These are phyloP conservation scores for Rousettus madagascariensis DNA, from an alignment of 2,797 vertebrate genomes.

Conservation along the genomic window DNA sequence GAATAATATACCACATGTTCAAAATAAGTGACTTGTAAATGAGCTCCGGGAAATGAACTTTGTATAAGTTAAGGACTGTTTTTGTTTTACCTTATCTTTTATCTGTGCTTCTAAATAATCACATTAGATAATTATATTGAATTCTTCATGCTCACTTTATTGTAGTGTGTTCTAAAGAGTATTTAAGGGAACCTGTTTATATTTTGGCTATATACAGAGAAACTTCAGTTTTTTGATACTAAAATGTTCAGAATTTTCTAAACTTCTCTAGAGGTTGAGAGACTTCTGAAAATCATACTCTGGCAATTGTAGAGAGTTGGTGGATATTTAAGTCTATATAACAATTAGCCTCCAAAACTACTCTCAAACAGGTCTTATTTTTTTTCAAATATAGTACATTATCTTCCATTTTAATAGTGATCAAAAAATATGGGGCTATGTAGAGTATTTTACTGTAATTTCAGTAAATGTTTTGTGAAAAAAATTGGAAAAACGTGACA, in stretches of 20 bases:
- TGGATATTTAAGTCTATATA: constrained; percentile 13
- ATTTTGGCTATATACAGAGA: background rate
- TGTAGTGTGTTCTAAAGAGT: background rate
- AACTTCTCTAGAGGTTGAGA: background rate
- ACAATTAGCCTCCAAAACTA: background rate
- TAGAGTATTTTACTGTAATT: background rate
- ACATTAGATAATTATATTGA: background rate
- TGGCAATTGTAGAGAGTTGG: background rate
- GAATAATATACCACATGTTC: background rate
- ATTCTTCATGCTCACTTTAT: constrained; percentile 1
- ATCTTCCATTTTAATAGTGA: background rate
- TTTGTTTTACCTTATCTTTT: constrained; percentile 22
- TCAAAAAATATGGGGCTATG: background rate
- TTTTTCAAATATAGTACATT: background rate
- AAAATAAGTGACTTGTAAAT: background rate
- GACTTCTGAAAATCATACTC: background rate
- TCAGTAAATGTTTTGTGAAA: background rate
- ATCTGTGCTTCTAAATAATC: constrained; percentile 1
- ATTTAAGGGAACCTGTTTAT: background rate
- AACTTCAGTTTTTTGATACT: background rate
- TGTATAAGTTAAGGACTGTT: background rate
- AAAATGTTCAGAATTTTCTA: background rate
- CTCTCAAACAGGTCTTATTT: background rate
- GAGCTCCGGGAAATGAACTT: background rate
- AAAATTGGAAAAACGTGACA: background rate